Evolutionary conservation across 1,140 invertebrate genomes (phyloP), one percentile per base, ranked within the genome.

Genomic region (Aleiodes sp.): DNA sequence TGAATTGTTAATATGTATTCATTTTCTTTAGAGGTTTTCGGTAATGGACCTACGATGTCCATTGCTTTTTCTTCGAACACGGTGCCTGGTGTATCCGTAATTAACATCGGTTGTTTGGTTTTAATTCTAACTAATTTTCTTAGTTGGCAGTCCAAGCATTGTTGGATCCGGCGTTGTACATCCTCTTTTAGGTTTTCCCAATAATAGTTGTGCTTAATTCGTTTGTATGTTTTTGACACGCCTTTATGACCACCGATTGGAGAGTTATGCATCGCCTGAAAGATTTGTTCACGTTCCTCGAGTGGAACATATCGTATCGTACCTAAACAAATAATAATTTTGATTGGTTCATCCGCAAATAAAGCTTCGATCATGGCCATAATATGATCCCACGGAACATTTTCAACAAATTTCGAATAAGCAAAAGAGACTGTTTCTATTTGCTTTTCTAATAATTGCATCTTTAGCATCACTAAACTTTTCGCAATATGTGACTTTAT

Each of bases 1-100:
- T 79, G 75, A 4, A 76, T 43, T 10, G 78, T 76, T 14, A 82
- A 28, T n/a, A 82, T 75, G 52, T 70, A 76, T 60, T 64, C 71
- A 41, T 80, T 78, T 12, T 72, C 72, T 0, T 39, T 24, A 29
- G 67, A 28, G 0, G 74, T 74, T 56, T 56, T 14, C 37, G 16
- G 37, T 3, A 6, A n/a, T 41, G 3, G 37, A 41, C 12, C 37
- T 14, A 12, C 3, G 12, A 41, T 14, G 10, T 24, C 62, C 59
- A 9, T 8, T 67, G 2, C 64, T n/a, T 41, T 64, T 29, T 76
- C 75, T 1, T 63, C 68, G n/a, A 73, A 76, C 1, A 75, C 14
- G 12, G 74, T 75, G 0, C 29, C 73, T 75, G 0, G 71, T 29
- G 19, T 76, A 16, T 43, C 39, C 1, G n/a, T 43, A 16, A 12